Conservation (phyloP, 2,888 invertebrate genomes). For the Drosophila borealis region DNA sequence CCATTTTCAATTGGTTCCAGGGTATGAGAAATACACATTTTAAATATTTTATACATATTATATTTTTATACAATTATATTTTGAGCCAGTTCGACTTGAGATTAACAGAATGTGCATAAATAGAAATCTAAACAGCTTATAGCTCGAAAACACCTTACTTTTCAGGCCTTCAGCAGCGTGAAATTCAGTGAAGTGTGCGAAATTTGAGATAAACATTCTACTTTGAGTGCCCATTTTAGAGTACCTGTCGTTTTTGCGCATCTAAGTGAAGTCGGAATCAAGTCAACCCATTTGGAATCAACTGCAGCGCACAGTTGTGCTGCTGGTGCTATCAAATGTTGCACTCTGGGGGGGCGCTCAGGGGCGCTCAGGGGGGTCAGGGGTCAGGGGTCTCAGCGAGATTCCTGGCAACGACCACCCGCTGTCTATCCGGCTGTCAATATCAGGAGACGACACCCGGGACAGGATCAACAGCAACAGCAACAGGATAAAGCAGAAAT, state of each 20-base stretch:
- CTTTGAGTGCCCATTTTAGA: neutral
- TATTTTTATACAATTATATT: too few species aligned
- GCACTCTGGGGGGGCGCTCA: slow-evolving; percentile 36
- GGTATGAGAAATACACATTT: too few species aligned
- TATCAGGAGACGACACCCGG: slow-evolving; percentile 58
- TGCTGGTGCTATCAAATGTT: slow-evolving; percentile 41
- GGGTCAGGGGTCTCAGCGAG: too few species aligned
- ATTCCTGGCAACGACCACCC: slow-evolving; percentile 32
- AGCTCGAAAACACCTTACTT: neutral
- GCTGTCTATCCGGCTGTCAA: slow-evolving; percentile 75
- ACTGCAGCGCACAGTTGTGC: slow-evolving; percentile 11
- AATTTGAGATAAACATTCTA: neutral
- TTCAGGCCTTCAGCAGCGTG: neutral
- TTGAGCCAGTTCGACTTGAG: too few species aligned
- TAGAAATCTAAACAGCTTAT: too few species aligned
- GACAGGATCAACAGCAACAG: slow-evolving; percentile 56
- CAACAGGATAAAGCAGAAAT: slow-evolving; percentile 33
- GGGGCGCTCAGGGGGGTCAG: slow-evolving; percentile 25
- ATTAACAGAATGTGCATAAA: too few species aligned
- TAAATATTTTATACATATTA: too few species aligned
- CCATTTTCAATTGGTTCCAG: too few species aligned
- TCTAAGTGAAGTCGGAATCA: slow-evolving; percentile 7
- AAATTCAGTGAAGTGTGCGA: neutral
- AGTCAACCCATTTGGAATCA: slow-evolving; percentile 28
- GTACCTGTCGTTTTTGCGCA: slow-evolving; percentile 9